Conservation (phyloP, 2,113 vertebrate species). For the Nyctereutes procyonoides region DNA sequence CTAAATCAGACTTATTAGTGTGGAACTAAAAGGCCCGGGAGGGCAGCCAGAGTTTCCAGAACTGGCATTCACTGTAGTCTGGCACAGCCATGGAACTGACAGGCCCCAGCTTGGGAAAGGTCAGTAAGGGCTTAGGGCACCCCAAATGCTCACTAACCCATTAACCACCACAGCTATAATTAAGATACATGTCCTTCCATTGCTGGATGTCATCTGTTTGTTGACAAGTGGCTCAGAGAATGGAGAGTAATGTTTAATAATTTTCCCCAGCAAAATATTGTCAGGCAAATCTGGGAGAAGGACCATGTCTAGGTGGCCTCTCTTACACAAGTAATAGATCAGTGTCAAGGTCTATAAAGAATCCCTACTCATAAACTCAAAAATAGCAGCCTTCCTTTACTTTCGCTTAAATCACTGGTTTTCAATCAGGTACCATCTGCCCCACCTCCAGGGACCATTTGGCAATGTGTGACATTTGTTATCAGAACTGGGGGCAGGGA, state of each 20-base stretch:
- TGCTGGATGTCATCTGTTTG: neutral
- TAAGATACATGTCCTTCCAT: neutral
- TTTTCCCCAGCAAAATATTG: conserved; percentile 2
- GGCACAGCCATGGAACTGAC: neutral
- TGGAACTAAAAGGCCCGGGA: conserved; percentile 33
- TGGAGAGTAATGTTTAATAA: conserved; percentile 38
- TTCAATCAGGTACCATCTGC: neutral
- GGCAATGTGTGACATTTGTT: neutral
- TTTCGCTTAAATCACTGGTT: neutral
- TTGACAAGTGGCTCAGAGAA: neutral
- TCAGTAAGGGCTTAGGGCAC: neutral
- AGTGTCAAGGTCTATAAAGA: neutral
- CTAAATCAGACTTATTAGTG: conserved; percentile 34
- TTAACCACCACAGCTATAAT: neutral
- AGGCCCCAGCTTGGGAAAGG: conserved; percentile 48
- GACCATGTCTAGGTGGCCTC: neutral
- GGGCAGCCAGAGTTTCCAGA: conserved; percentile 25
- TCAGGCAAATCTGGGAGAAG: neutral
- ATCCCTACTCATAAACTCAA: neutral
- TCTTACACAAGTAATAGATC: neutral
- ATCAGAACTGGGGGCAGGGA: neutral
- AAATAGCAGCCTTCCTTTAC: neutral
- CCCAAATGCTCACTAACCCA: neutral
- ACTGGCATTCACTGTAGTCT: neutral
- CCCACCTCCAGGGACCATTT: no score